Evolutionary conservation across 2,797 vertebrate species (phyloP).

Genomic region (Decapterus maruadsi): DNA sequence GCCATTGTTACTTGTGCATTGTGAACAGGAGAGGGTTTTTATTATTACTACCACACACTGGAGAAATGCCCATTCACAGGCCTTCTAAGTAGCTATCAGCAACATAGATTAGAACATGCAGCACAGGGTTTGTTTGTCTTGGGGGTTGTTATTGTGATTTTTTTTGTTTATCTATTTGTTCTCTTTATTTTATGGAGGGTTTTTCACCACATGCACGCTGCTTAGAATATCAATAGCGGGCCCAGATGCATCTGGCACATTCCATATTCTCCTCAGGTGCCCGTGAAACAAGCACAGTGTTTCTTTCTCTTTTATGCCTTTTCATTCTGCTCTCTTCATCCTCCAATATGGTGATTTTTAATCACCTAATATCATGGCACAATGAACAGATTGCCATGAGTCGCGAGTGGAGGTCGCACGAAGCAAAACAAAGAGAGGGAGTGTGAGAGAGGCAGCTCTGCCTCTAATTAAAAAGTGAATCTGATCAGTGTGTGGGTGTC

Average conservation of each 20-base stretch:
- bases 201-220: conserved; percentile 57
- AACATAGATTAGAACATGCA: conserved; percentile 66
- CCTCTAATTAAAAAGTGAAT: conserved; percentile 73
- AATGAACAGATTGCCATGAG: conserved; percentile 82
- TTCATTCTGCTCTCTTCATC: conserved; percentile 70
- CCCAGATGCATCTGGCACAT: conserved; percentile 44
- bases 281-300: conserved; percentile 43
- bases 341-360: conserved; percentile 81
- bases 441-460: conserved; percentile 32
- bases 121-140: conserved; percentile 52
- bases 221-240: conserved; percentile 76
- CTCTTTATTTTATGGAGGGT: conserved; percentile 60
- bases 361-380: conserved; percentile 85
- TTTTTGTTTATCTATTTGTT: conserved; percentile 73
- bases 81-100: conserved; percentile 35
- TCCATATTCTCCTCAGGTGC: conserved; percentile 72
- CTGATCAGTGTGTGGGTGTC: conserved; percentile 50
- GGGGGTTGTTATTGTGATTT: conserved; percentile 57
- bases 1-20: conserved; percentile 46
- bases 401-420: conserved; percentile 61
- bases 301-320: conserved; percentile 41
- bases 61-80: conserved; percentile 55
- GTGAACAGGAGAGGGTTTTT: conserved; percentile 45
- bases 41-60: conserved; percentile 36
- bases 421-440: conserved; percentile 71